These are phyloP conservation scores for Drosophila incognita DNA, from an alignment of 2,888 invertebrate genomes.

Conservation along the genomic window DNA sequence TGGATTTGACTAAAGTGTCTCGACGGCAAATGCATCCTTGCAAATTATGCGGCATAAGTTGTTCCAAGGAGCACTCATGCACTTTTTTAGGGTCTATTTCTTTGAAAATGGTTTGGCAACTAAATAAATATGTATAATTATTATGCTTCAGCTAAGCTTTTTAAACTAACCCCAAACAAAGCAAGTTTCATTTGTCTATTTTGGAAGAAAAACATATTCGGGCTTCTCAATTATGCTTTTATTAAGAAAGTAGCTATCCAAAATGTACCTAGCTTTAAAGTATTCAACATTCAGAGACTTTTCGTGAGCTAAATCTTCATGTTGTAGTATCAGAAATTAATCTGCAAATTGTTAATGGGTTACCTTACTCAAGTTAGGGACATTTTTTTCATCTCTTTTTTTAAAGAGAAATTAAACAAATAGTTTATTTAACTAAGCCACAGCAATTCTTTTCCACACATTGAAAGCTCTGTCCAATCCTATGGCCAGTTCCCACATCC, in stretches of 20 bases:
- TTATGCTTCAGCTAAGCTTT: background rate
- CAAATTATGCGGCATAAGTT: constrained; percentile 59
- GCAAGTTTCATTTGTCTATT: background rate
- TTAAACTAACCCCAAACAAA: background rate
- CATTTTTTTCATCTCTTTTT: background rate
- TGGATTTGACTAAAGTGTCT: constrained; percentile 33
- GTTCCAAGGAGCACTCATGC: background rate
- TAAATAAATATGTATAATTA: background rate
- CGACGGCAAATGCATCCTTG: constrained; percentile 23
- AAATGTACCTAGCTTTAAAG: background rate
- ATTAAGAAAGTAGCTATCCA: background rate
- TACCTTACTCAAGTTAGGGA: background rate
- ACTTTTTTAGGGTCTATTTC: background rate
- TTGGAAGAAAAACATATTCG: background rate
- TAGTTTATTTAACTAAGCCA: constrained; percentile 32
- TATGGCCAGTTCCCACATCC: background rate
- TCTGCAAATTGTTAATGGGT: constrained; percentile 11
- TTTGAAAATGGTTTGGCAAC: background rate
- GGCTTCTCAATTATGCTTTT: background rate
- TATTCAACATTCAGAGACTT: background rate
- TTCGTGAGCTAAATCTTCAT: background rate
- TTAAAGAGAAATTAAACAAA: constrained; percentile 28
- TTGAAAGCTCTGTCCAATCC: constrained; percentile 8
- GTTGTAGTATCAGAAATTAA: background rate
- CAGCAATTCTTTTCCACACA: constrained; percentile 19